Conservation (phyloP, 2,113 vertebrate genomes). For the Amblyornis subalaris region DNA sequence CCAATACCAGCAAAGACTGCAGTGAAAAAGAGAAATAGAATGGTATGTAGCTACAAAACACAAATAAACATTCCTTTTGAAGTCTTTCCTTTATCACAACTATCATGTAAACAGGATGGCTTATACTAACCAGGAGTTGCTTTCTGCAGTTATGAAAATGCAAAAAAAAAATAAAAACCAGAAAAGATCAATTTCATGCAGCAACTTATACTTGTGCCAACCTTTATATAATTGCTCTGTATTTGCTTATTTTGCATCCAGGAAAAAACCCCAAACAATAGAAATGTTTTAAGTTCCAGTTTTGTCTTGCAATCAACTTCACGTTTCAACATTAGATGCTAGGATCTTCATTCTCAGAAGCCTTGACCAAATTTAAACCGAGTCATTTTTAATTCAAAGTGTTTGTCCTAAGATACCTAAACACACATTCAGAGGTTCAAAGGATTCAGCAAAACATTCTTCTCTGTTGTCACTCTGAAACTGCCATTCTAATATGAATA, state of each 20-base stretch:
- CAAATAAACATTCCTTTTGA: not conserved
- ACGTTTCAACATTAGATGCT: not conserved
- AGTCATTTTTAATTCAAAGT: not conserved
- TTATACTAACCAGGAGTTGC: not conserved
- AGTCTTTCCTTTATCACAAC: not conserved
- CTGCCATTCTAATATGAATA: not conserved
- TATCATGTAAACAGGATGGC: not conserved
- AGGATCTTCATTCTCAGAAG: not conserved
- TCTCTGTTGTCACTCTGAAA: not conserved
- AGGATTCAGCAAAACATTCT: not conserved
- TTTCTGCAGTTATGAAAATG: not conserved
- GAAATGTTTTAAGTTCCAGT: not conserved
- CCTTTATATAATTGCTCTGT: not conserved
- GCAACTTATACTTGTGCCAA: not conserved
- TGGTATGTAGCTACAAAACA: not conserved
- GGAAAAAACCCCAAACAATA: not conserved
- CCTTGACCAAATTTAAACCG: not conserved
- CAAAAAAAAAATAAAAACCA: accelerated
- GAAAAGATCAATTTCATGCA: not conserved
- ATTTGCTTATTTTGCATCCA: not conserved
- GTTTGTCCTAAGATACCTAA: not conserved
- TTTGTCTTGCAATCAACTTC: not conserved
- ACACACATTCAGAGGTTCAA: not conserved
- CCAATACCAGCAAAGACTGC: not conserved
- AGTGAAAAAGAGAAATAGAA: not conserved